phyloP scores from a whole-genome alignment of 2,888 invertebrate species.

The Rhogogaster chlorosoma region DNA sequence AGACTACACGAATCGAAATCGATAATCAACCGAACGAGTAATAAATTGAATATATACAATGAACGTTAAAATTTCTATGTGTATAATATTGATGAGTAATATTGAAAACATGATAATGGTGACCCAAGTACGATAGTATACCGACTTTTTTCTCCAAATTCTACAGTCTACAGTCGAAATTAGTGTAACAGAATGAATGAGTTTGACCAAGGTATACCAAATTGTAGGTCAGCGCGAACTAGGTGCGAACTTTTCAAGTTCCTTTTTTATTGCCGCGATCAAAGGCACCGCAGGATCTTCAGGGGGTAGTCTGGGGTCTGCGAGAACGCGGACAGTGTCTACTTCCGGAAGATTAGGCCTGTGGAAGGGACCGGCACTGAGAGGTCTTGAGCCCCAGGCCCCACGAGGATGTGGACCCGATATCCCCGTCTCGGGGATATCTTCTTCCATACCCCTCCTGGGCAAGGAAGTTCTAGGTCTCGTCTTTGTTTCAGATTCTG shows the following conservation, averaged over 20 bases:
- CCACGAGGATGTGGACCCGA: constrained; percentile 67
- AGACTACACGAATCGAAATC: not conserved
- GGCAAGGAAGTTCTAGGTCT: constrained; percentile 67
- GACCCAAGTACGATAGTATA: not conserved
- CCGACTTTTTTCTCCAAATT: not conserved
- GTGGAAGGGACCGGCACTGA: constrained; percentile 84
- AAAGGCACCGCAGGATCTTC: constrained; percentile 90
- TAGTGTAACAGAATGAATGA: constrained; percentile 9
- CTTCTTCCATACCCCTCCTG: constrained; percentile 61
- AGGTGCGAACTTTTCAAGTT: constrained; percentile 76
- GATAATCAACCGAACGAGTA: constrained; percentile 10
- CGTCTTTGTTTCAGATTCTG: constrained; percentile 61
- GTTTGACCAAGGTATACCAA: not conserved
- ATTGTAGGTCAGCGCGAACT: constrained; percentile 13
- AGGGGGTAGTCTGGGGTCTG: constrained; percentile 81
- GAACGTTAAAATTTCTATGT: constrained; percentile 22
- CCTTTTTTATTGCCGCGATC: constrained; percentile 91
- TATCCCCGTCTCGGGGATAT: constrained; percentile 67
- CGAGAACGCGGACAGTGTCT: constrained; percentile 80
- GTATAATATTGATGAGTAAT: not conserved
- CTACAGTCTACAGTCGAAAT: constrained; percentile 29
- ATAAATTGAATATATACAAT: constrained; percentile 44
- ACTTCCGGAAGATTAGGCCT: constrained; percentile 79
- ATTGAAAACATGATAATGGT: not conserved
- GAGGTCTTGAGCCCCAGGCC: constrained; percentile 79